phyloP scores from a whole-genome alignment of 1,140 invertebrate genomes.

The Telenomus remus region DNA sequence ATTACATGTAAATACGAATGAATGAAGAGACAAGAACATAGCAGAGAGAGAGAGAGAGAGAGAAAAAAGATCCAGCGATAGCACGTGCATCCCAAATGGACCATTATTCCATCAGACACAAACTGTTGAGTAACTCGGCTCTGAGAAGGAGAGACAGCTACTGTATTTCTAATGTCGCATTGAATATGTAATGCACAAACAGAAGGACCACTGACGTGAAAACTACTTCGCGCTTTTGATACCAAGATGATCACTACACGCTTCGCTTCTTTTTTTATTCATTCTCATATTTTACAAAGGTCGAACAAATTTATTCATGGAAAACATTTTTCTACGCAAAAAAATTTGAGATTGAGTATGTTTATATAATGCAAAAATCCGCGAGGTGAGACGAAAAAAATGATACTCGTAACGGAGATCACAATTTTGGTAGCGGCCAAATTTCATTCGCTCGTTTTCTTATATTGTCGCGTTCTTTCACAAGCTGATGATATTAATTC shows the following conservation, averaged over 20 bases:
- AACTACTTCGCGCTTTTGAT: constrained; percentile 27
- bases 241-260: constrained; percentile 26
- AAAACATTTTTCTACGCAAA: neutral
- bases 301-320: neutral
- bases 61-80: constrained; percentile 57
- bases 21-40: constrained; percentile 56
- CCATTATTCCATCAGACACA: constrained; percentile 73
- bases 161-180: constrained; percentile 60
- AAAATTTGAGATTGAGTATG: neutral
- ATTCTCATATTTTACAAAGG: neutral
- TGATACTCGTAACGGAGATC: too few relatives aligned
- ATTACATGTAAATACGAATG: constrained; percentile 72
- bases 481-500: constrained; percentile 20
- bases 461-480: neutral
- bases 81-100: constrained; percentile 73
- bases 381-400: too few relatives aligned
- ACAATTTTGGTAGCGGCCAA: too few relatives aligned
- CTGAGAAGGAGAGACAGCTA: constrained; percentile 60
- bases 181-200: constrained; percentile 56
- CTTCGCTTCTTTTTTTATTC: neutral
- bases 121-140: constrained; percentile 72
- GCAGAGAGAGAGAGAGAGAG: constrained; percentile 35
- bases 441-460: neutral
- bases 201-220: constrained; percentile 37
- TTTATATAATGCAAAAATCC: too few relatives aligned